Conservation (phyloP, 53 echinoderm and acorn worm genomes). For the Henricia sp. region DNA sequence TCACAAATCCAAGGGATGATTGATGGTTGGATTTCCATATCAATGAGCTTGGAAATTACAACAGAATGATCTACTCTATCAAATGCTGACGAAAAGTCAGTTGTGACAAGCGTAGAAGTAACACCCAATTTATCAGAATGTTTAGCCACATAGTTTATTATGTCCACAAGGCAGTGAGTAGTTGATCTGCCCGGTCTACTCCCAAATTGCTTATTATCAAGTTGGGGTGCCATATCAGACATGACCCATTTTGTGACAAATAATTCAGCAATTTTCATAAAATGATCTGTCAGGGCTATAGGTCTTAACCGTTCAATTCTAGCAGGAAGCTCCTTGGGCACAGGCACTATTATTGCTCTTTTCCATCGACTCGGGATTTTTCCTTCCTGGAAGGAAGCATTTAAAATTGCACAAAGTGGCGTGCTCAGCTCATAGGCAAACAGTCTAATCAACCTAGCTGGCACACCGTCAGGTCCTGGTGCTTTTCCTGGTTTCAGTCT, state of each 20-base stretch:
- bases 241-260: constrained; percentile 4
- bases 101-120: too few relatives aligned
- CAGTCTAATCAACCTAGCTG: constrained; percentile 29
- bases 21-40: too few relatives aligned
- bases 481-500: constrained; percentile 15
- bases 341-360: constrained; percentile 23
- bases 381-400: constrained; percentile 3
- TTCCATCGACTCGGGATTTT: constrained; percentile 41
- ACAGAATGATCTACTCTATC: too few relatives aligned
- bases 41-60: too few relatives aligned
- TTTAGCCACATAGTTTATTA: too few relatives aligned
- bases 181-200: too few relatives aligned
- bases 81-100: too few relatives aligned
- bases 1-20: too few relatives aligned
- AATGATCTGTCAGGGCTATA: constrained; percentile 50
- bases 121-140: too few relatives aligned
- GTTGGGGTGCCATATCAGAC: too few relatives aligned
- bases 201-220: too few relatives aligned
- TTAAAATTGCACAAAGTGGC: constrained; percentile 30
- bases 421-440: constrained; percentile 29
- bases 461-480: constrained; percentile 42
- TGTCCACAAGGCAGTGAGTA: too few relatives aligned
- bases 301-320: constrained; percentile 30
- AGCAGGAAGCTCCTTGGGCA: constrained; percentile 24
- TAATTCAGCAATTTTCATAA: constrained; percentile 31